Evolutionary conservation across 1,140 invertebrate genomes (phyloP).

Genomic region (Zaprionus kolodkinae): DNA sequence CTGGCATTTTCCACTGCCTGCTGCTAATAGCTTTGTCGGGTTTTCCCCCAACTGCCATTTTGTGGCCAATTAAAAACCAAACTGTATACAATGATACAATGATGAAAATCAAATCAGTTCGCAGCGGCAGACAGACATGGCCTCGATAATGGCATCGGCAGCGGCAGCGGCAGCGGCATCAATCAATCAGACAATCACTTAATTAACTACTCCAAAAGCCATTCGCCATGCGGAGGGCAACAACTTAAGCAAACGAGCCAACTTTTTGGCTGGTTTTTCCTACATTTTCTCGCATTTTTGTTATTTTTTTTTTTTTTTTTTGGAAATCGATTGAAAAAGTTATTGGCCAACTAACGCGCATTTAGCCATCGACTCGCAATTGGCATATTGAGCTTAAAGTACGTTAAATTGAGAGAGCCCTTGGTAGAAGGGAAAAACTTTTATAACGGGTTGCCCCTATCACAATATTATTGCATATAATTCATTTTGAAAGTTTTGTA

Average conservation of each 20-base stretch:
- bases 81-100: constrained; percentile 38
- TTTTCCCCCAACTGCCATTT: constrained; percentile 35
- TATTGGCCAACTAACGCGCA: constrained; percentile 20
- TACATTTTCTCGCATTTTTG: not conserved
- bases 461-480: constrained; percentile 68
- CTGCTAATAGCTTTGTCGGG: constrained; percentile 34
- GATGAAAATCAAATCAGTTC: constrained; percentile 61
- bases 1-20: not conserved
- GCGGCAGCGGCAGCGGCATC: not conserved
- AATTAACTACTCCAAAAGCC: constrained; percentile 72
- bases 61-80: constrained; percentile 63
- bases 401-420: constrained; percentile 63
- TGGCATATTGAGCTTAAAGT: constrained; percentile 17
- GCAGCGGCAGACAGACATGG: not conserved
- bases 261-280: constrained; percentile 41
- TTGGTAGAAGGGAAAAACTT: constrained; percentile 30
- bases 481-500: constrained; percentile 63
- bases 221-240: constrained; percentile 20
- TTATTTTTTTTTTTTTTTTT: too few species aligned
- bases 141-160: not conserved
- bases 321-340: constrained; percentile 69
- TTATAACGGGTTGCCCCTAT: constrained; percentile 23
- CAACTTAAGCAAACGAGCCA: constrained; percentile 43
- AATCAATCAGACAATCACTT: constrained; percentile 79
- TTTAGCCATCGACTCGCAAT: not conserved